These are phyloP conservation scores for Semicossyphus pulcher DNA, from an alignment of 2,113 vertebrate species.

Conservation along the genomic window DNA sequence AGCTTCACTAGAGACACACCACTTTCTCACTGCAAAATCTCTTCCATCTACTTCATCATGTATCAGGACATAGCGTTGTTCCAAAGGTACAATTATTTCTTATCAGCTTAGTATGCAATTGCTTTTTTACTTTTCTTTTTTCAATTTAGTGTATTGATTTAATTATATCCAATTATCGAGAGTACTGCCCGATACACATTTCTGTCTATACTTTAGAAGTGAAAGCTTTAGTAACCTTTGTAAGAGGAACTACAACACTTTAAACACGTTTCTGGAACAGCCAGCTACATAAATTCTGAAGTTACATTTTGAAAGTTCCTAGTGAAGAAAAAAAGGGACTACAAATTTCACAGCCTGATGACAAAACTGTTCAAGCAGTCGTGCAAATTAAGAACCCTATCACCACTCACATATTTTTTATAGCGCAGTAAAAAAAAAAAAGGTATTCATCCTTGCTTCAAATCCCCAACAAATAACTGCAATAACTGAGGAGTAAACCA, in stretches of 20 bases:
- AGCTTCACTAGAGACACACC: too few relatives aligned
- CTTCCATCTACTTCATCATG: too few relatives aligned
- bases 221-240: background rate
- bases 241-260: background rate
- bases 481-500: background rate
- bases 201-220: background rate
- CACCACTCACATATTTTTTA: background rate
- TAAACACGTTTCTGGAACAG: slow-evolving; percentile 7
- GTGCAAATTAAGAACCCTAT: background rate
- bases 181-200: background rate
- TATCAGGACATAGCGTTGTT: too few relatives aligned
- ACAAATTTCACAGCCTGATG: slow-evolving; percentile 11
- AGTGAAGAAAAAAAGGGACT: background rate
- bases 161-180: slow-evolving; percentile 5
- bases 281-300: background rate
- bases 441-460: background rate
- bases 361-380: background rate
- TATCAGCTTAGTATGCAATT: background rate
- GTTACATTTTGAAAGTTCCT: background rate
- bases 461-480: background rate
- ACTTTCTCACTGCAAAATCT: too few relatives aligned
- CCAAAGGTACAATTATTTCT: background rate
- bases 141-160: background rate
- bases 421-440: too few relatives aligned
- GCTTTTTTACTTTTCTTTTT: background rate